phyloP scores from a whole-genome alignment of 2,797 vertebrate species.

The Megaceryle alcyon region DNA sequence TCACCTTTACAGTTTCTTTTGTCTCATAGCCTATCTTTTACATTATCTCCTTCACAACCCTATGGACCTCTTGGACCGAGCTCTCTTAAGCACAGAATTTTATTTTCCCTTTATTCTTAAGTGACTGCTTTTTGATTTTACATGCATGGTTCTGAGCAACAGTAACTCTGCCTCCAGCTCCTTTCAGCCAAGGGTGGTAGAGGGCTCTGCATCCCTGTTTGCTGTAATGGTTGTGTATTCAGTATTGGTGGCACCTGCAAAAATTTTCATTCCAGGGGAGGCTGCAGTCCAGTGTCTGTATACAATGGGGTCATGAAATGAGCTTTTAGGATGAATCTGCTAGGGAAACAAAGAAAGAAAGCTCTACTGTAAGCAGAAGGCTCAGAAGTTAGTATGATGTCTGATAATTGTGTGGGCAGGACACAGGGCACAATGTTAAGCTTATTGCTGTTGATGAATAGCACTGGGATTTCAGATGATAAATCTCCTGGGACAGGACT shows the following conservation, averaged over 20 bases:
- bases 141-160: not conserved
- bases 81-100: not conserved
- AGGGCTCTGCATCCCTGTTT: not conserved
- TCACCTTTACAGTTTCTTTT: not conserved
- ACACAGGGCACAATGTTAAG: not conserved
- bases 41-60: not conserved
- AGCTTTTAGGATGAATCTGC: not conserved
- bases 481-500: not conserved
- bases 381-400: not conserved
- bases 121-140: not conserved
- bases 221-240: not conserved
- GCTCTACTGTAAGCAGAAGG: not conserved
- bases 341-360: not conserved
- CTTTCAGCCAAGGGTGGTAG: not conserved
- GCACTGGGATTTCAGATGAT: not conserved
- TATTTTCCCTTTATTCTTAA: not conserved
- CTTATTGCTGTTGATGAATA: not conserved
- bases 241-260: not conserved
- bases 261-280: not conserved
- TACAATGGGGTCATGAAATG: not conserved
- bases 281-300: not conserved
- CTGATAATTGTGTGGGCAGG: not conserved
- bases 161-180: not conserved
- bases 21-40: not conserved
- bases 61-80: not conserved